Percentiles rank a stretch among this genome's conserved stretches.
Conservation (phyloP, 2,113 vertebrate genomes). For the Hystrix cristata region DNA sequence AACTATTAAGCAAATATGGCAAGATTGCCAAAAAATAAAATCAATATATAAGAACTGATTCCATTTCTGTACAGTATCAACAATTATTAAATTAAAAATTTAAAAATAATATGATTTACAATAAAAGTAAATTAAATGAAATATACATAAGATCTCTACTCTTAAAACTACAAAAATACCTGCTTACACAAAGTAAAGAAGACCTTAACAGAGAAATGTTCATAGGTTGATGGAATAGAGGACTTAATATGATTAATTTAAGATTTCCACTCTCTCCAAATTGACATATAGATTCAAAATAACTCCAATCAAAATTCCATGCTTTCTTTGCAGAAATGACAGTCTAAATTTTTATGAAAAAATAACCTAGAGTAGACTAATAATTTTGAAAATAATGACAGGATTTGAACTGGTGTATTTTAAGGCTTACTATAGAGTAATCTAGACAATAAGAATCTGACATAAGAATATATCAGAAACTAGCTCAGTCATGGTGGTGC, state of each 20-base stretch:
- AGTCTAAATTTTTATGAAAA: background rate
- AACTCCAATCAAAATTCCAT: background rate
- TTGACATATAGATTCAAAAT: background rate
- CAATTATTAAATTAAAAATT: background rate
- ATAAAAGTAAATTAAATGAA: constrained; percentile 10
- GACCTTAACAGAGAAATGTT: constrained; percentile 12
- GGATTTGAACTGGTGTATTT: background rate
- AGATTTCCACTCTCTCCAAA: background rate
- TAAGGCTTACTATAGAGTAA: background rate
- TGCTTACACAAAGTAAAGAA: constrained; percentile 13
- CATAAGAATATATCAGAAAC: background rate
- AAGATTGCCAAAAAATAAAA: background rate
- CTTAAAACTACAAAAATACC: constrained; percentile 34
- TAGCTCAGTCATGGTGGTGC: background rate
- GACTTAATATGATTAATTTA: background rate
- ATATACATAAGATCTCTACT: background rate
- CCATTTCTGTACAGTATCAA: background rate
- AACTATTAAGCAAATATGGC: background rate
- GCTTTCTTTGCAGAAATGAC: background rate
- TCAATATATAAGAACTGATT: background rate
- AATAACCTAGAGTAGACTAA: background rate
- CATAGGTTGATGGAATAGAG: background rate
- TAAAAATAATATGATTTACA: background rate
- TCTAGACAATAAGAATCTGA: background rate
- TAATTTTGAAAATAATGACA: background rate